These are phyloP conservation scores for Oreortyx pictus DNA, from an alignment of 2,797 vertebrate genomes.

Conservation along the genomic window DNA sequence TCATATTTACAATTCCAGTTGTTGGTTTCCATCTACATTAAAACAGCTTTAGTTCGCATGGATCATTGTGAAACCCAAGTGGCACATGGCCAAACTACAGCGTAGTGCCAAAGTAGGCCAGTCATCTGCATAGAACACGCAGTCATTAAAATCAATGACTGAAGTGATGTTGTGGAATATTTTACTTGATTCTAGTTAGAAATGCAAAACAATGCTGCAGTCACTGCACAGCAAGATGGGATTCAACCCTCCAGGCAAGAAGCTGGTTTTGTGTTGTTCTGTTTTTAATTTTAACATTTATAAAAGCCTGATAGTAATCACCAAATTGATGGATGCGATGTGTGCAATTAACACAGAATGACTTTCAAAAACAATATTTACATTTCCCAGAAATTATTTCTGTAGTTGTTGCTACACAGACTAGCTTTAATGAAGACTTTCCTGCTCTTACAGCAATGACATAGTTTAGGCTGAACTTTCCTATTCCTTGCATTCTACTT, in stretches of 20 bases:
- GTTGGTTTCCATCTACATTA: constrained; percentile 7
- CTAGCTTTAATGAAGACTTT: not conserved
- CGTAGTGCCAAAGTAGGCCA: constrained; percentile 67
- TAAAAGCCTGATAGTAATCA: not conserved
- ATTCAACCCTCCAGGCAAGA: constrained; percentile 20
- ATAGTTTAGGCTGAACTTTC: not conserved
- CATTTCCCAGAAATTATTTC: constrained; percentile 3
- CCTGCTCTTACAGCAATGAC: not conserved
- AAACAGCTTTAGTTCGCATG: not conserved
- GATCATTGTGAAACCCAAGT: constrained; percentile 10
- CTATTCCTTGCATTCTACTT: not conserved
- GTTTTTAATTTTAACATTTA: not conserved
- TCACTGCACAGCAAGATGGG: not conserved
- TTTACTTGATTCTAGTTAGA: constrained; percentile 48
- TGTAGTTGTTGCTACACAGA: not conserved
- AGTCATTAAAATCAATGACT: constrained; percentile 46
- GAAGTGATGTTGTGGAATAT: constrained; percentile 22
- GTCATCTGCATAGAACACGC: constrained; percentile 41
- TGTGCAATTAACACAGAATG: not conserved
- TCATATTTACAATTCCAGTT: not conserved
- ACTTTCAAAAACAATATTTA: not conserved
- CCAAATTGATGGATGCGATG: not conserved
- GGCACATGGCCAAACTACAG: constrained; percentile 54
- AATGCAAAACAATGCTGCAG: constrained; percentile 8
- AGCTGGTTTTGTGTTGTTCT: not conserved